These are phyloP conservation scores for Cynodonichthys magdalenae DNA, from an alignment of 2,797 vertebrate genomes.

Conservation along the genomic window DNA sequence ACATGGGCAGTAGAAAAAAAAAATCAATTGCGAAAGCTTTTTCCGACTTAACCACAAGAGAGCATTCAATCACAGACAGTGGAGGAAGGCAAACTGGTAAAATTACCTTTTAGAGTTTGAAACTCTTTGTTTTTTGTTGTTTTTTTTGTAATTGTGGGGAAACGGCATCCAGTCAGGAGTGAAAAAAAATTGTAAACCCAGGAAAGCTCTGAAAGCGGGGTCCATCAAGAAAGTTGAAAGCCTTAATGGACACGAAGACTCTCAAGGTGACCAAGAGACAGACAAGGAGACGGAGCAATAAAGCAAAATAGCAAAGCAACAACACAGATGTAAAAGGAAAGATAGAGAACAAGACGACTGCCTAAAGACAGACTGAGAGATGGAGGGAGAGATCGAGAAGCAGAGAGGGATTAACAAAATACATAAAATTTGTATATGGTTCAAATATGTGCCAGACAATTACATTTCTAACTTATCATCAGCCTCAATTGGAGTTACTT, in stretches of 20 bases:
- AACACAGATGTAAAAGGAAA: slow-evolving; percentile 16
- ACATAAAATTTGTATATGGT: slow-evolving; percentile 42
- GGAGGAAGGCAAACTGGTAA: slow-evolving; percentile 7
- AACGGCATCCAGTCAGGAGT: slow-evolving; percentile 34
- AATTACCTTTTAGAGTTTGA: slow-evolving; percentile 8
- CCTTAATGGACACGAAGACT: slow-evolving; percentile 66
- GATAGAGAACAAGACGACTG: slow-evolving; percentile 1
- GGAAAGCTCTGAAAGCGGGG: slow-evolving; percentile 50
- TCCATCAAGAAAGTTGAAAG: slow-evolving; percentile 57
- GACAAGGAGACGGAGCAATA: slow-evolving; percentile 45
- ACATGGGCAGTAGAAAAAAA: not conserved
- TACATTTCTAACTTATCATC: slow-evolving; percentile 41
- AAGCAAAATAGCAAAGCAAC: slow-evolving; percentile 31
- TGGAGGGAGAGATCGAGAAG: not conserved
- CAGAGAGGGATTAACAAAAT: slow-evolving; percentile 23
- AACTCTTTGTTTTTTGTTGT: not conserved
- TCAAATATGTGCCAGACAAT: slow-evolving; percentile 27
- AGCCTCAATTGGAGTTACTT: slow-evolving; percentile 6
- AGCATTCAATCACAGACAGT: slow-evolving; percentile 18
- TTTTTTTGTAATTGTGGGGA: not conserved
- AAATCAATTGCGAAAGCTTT: not conserved
- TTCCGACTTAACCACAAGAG: not conserved
- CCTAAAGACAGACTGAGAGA: slow-evolving; percentile 16
- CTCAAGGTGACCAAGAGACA: slow-evolving; percentile 64
- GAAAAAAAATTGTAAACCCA: slow-evolving; percentile 49